A percentile compares a stretch with the other conserved stretches of the same genome.
Evolutionary conservation across 2,797 vertebrate species (phyloP).

Genomic region (Carduelis carduelis): DNA sequence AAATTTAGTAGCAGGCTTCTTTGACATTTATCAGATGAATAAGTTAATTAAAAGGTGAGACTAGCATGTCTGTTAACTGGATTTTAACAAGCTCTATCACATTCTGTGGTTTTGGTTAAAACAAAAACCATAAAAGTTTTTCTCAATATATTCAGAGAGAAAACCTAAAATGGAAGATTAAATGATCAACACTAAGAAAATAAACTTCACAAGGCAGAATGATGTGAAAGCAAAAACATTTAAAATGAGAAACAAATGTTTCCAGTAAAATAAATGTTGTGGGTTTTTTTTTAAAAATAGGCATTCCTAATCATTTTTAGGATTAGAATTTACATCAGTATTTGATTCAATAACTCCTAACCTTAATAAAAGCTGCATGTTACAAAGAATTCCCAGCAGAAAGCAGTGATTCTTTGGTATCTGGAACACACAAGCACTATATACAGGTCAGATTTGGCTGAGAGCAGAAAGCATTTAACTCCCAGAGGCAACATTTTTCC

Average conservation of each 20-base stretch:
- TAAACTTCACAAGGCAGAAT: not conserved
- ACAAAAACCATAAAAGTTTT: not conserved
- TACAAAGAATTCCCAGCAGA: constrained; percentile 52
- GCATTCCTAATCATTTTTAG: constrained; percentile 39
- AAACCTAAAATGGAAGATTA: not conserved
- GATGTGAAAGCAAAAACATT: constrained; percentile 12
- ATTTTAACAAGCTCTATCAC: not conserved
- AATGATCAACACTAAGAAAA: not conserved
- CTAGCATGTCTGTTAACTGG: not conserved
- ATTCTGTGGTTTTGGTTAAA: not conserved
- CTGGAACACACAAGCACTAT: constrained; percentile 15
- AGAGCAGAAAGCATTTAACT: constrained; percentile 36
- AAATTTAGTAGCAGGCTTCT: not conserved
- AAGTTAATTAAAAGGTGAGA: not conserved
- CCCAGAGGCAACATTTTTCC: constrained; percentile 56
- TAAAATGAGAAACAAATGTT: constrained; percentile 54
- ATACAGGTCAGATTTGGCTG: constrained; percentile 43
- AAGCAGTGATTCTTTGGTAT: constrained; percentile 16
- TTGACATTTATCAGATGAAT: not conserved
- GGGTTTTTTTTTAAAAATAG: not conserved
- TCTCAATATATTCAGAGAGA: not conserved
- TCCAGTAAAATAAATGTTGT: constrained; percentile 37
- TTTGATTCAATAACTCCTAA: constrained; percentile 59
- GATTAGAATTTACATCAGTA: constrained; percentile 42
- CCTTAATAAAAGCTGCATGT: constrained; percentile 67